A percentile compares a stretch with the other conserved stretches of the same genome.
These are phyloP conservation scores for Montipora cactus DNA, from an alignment of 64 coral and sea anemone species.

Conservation along the genomic window DNA sequence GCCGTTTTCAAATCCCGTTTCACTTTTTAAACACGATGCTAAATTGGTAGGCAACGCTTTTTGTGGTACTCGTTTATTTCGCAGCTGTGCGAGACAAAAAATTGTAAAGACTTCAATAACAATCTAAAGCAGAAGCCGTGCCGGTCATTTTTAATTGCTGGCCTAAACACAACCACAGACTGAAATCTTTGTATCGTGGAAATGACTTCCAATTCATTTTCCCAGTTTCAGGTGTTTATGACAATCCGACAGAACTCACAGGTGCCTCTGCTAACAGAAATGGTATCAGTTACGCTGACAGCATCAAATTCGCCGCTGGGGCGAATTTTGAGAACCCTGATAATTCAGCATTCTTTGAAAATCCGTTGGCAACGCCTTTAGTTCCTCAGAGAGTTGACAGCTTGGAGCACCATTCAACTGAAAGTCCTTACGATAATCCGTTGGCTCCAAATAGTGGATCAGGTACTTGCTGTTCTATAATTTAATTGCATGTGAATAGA, in stretches of 20 bases:
- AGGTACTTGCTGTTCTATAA: not conserved
- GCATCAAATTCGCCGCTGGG: slow-evolving; percentile 60
- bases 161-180: not conserved
- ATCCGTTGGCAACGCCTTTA: slow-evolving; percentile 37
- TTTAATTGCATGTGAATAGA: not conserved
- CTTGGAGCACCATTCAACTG: slow-evolving; percentile 13
- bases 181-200: not conserved
- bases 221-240: slow-evolving; percentile 17
- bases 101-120: too few relatives aligned
- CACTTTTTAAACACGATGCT: too few relatives aligned
- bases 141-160: too few relatives aligned
- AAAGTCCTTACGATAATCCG: slow-evolving; percentile 13
- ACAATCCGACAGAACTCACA: not conserved
- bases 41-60: too few relatives aligned
- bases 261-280: slow-evolving; percentile 9
- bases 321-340: slow-evolving; percentile 40
- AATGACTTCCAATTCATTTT: not conserved
- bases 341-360: slow-evolving; percentile 31
- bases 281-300: not conserved
- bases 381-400: slow-evolving; percentile 52
- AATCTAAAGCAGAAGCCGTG: too few relatives aligned
- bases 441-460: not conserved
- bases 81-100: too few relatives aligned
- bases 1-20: too few relatives aligned
- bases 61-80: too few relatives aligned